Evolutionary conservation across 35 echinoderm and acorn worm species (phyloP).

Genomic region (Eucidaris tribuloides): DNA sequence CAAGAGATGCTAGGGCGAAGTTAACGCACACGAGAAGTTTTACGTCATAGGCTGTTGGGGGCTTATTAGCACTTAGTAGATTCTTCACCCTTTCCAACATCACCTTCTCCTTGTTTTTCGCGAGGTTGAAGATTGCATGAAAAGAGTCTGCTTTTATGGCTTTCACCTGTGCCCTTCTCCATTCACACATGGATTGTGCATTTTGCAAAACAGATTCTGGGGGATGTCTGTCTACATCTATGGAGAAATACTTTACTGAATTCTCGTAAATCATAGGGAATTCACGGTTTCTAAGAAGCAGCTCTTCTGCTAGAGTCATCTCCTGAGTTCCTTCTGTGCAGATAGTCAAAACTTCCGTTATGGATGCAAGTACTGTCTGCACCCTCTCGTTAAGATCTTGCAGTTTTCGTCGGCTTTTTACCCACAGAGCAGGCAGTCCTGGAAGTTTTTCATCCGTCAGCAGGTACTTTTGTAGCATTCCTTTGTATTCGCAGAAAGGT

Average conservation of each 20-base stretch:
- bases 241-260: not conserved
- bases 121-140: not conserved
- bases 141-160: not conserved
- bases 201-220: not conserved
- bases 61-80: not conserved
- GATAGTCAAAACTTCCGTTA: not conserved
- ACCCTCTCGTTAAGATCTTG: not conserved
- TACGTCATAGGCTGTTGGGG: not conserved
- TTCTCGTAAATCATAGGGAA: not conserved
- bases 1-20: not conserved
- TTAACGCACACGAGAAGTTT: not conserved
- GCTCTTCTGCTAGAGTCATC: not conserved
- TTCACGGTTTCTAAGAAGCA: not conserved
- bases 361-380: not conserved
- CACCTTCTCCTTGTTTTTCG: not conserved
- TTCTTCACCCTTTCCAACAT: not conserved
- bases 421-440: not conserved
- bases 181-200: not conserved
- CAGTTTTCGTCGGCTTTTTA: not conserved
- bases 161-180: conserved; percentile 3
- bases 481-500: not conserved
- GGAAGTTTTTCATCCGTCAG: not conserved
- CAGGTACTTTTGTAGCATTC: not conserved
- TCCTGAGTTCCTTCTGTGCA: not conserved
- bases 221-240: not conserved